Evolutionary conservation across 2,888 invertebrate genomes (phyloP).

Genomic region (Catotricha subobsoleta): DNA sequence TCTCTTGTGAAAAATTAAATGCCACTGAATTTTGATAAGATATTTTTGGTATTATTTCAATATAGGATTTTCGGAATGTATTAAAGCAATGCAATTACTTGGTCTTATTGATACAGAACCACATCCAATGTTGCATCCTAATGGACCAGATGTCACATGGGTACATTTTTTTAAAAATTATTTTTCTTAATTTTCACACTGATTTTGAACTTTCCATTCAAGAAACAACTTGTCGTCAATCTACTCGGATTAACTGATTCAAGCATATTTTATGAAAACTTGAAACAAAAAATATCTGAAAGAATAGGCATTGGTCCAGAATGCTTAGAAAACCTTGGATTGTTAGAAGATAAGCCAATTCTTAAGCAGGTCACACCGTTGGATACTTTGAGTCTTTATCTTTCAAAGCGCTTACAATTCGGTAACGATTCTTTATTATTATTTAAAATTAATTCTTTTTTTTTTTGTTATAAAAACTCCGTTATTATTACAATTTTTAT

Average conservation of each 20-base stretch:
- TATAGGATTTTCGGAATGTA: conserved; percentile 76
- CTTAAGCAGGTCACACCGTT: conserved; percentile 72
- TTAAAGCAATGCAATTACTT: conserved; percentile 69
- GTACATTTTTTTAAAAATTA: conserved; percentile 29
- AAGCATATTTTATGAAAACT: conserved; percentile 83
- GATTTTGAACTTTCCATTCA: conserved; percentile 12
- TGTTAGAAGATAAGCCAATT: conserved; percentile 66
- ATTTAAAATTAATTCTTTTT: too few relatives aligned
- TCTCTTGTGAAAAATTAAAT: conserved; percentile 4
- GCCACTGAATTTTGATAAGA: conserved; percentile 25
- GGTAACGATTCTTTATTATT: too few relatives aligned
- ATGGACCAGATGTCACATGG: conserved; percentile 95
- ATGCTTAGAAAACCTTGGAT: conserved; percentile 69
- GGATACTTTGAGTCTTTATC: conserved; percentile 80
- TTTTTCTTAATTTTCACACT: conserved; percentile 4
- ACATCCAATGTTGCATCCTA: conserved; percentile 80
- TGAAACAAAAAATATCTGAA: conserved; percentile 68
- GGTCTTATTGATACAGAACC: conserved; percentile 75
- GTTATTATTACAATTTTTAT: conserved; percentile 7
- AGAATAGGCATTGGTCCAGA: conserved; percentile 52
- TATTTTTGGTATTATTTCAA: too few relatives aligned
- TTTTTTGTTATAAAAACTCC: not conserved
- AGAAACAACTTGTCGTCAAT: conserved; percentile 73
- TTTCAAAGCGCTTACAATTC: conserved; percentile 61
- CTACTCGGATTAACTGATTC: conserved; percentile 64